Evolutionary conservation across 2,113 vertebrate species (phyloP).

Genomic region (Romanogobio albipinnatus): DNA sequence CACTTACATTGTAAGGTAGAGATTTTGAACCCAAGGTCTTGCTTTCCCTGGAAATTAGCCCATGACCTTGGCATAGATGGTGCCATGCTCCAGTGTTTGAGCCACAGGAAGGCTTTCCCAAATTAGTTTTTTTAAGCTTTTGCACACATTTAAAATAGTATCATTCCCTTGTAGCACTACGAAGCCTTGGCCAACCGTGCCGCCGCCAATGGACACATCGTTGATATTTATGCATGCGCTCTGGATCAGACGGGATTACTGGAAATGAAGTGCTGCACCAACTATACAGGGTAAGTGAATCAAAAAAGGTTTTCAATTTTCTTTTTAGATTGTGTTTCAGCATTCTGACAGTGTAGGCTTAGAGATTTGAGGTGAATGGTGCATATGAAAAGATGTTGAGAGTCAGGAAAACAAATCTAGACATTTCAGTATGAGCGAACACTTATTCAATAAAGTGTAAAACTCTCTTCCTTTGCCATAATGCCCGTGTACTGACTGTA

Average conservation of each 20-base stretch:
- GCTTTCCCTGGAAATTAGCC: not conserved
- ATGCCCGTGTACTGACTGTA: not conserved
- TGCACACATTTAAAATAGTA: not conserved
- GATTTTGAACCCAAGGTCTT: not conserved
- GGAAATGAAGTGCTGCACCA: slow-evolving; percentile 98
- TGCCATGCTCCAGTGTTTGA: not conserved
- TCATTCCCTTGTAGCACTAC: slow-evolving; percentile 81
- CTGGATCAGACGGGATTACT: slow-evolving; percentile 94
- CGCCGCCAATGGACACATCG: slow-evolving; percentile 90
- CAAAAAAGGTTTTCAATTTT: not conserved
- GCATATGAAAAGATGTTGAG: not conserved
- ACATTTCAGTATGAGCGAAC: not conserved
- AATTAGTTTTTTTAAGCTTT: not conserved
- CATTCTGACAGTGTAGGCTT: not conserved
- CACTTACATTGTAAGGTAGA: not conserved
- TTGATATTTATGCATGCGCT: slow-evolving; percentile 96
- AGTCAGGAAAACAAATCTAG: not conserved
- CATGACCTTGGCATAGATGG: not conserved
- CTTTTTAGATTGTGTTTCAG: not conserved
- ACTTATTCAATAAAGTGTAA: not conserved
- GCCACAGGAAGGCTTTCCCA: not conserved
- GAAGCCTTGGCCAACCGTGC: slow-evolving; percentile 91
- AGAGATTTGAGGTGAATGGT: not conserved
- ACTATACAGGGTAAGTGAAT: slow-evolving; percentile 87
- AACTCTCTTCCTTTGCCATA: not conserved